Evolutionary conservation across 2,888 invertebrate genomes (phyloP), one percentile per base, ranked within the genome.

Genomic region (Liposcelis brunnea): DNA sequence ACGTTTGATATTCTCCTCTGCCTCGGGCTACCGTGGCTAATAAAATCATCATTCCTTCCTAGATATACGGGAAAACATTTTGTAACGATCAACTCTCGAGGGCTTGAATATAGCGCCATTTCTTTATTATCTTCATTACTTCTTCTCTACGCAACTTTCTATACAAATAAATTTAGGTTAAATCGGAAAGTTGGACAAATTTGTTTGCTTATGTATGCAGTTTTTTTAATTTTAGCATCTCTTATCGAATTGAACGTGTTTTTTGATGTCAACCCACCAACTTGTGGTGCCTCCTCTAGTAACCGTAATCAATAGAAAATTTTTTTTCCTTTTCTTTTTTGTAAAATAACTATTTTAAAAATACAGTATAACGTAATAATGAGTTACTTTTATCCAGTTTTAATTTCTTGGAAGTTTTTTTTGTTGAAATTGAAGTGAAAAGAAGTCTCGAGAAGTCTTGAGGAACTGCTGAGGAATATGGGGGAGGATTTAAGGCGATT

Each of bases 171-270:
- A 66, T 89, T 87, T 67, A 78, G 81, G 64, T 66, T 93, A 61
- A 85, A 86, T 61, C 80, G 77, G 58, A 78, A 78, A 57, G 85
- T 56, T 18, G 90, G 90, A 49, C 72, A 79, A 46, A 78, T 84
- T 46, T 87, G 87, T 57, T 70, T 91, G 50, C 71, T 81, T 51
- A 85, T 87, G 77, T 91, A 93, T 66, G 78, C 80, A 49, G 75
- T 83, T 55, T 90, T 91, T 61, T 74, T 90, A 50, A 75, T 86
- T 45, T 71, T 91, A 53, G 87, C 90, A 45, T 86, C 85, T 51
- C 72, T 91, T 55, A 90, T 89, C 58, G 91, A 91, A 69, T 74
- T 90, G 57, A 91, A 91, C 65, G 84, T 87, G 52, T 90, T 91
- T 76, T 89, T 87, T 70, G 78, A 77, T 56, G 85, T 90, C 55